Base-by-base conservation (phyloP, 2,888 invertebrate genomes). In the Choristoneura rosaceana region DNA sequence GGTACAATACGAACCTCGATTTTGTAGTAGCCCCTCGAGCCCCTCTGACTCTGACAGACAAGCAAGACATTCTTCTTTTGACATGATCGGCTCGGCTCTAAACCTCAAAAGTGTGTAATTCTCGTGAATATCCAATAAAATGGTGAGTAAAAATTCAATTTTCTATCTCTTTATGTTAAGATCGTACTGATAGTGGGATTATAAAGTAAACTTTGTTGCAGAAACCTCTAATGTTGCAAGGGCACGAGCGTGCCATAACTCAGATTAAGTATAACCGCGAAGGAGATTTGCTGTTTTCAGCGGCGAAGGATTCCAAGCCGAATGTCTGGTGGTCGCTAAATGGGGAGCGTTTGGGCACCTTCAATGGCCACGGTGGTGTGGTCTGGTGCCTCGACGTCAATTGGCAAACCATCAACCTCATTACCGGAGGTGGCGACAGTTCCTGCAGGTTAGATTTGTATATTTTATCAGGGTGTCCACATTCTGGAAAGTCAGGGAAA, bases 271-370 rank as follows among this genome's bases (percentile, higher is more conserved):
- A 99, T 91, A 99, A 98, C 90, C 95, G 99, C 61, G 99, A 99
- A 91, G 99, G 99, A 71, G 99, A 99, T 93, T 94, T 99, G 74
- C 94, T 99, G 47, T 99, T 99, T 89, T 98, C 99, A 0, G 96
- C 98, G 5, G 98, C 99, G 10, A 99, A 99, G 92, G 99, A 99
- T 94, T 96, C 97, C 61, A 96, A 96, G 78, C 99, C 99, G 0
- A 99, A 99, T 94, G 99, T 99, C 9, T 99, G 99, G 99, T 99
- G 97, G 94, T 98, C 99, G 0, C 91, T 99, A 66, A 99, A 99
- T 87, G 99, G 99, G 10, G 99, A 99, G 91, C 96, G 99, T 73
- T 95, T 99, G 62, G 99, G 99, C 9, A 98, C 98, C 0, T 99
- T 98, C 86, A 97, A 98, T 89, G 99, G 99, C 0, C 99, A 99